phyloP scores from a whole-genome alignment of 2,113 vertebrate genomes.

The Panthera leo region DNA sequence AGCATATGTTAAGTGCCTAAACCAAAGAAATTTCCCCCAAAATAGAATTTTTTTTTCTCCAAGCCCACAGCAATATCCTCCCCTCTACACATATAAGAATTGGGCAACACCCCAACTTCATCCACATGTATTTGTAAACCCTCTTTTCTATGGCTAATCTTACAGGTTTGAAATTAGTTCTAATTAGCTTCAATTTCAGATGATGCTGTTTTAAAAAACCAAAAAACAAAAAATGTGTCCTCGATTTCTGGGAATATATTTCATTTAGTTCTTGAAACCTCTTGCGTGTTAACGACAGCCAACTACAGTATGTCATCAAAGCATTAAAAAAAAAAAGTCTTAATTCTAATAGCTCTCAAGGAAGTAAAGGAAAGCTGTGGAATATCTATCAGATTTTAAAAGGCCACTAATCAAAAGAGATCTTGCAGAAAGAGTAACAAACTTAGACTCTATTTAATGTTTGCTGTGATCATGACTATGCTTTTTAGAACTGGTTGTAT shows the following conservation, averaged over 20 bases:
- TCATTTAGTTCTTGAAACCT: neutral
- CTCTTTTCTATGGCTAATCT: neutral
- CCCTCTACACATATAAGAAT: neutral
- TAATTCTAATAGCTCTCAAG: neutral
- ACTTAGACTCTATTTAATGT: neutral
- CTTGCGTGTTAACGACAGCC: neutral
- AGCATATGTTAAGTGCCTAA: neutral
- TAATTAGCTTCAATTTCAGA: conserved; percentile 19
- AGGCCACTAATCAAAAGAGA: neutral
- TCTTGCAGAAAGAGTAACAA: neutral
- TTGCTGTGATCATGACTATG: neutral
- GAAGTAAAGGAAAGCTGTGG: neutral
- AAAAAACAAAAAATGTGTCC: neutral
- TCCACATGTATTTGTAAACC: neutral
- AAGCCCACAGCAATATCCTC: neutral
- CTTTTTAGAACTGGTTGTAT: conserved; percentile 25
- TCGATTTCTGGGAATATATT: neutral
- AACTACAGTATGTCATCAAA: neutral
- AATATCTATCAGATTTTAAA: neutral
- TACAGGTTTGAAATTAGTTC: conserved; percentile 2
- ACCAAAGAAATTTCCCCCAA: conserved; percentile 18
- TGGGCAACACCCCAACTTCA: neutral
- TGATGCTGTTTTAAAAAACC: neutral
- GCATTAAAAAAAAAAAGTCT: neutral
- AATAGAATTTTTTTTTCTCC: neutral